Evolutionary conservation across 2,113 vertebrate genomes (phyloP).

Genomic region (Anarhynchus alexandrinus): DNA sequence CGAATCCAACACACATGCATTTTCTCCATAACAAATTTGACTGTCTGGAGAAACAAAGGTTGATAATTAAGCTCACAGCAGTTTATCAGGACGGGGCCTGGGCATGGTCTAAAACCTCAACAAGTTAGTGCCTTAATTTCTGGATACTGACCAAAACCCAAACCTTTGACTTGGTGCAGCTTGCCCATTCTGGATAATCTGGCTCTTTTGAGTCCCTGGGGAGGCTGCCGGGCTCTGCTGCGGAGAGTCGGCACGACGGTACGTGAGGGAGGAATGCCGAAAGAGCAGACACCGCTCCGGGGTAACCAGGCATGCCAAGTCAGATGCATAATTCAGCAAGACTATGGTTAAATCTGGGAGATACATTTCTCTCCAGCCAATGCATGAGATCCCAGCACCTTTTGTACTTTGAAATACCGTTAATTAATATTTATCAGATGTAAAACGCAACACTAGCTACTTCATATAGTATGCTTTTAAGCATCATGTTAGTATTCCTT

Average conservation of each 20-base stretch:
- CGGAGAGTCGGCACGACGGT: not conserved
- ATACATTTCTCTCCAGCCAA: not conserved
- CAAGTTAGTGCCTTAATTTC: constrained; percentile 1
- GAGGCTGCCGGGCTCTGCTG: not conserved
- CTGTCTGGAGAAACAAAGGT: constrained; percentile 39
- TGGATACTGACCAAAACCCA: constrained; percentile 9
- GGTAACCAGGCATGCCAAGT: not conserved
- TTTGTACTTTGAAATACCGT: not conserved
- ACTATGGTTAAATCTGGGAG: not conserved
- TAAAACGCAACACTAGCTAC: not conserved
- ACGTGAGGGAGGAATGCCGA: not conserved
- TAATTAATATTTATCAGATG: constrained; percentile 25
- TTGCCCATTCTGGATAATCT: not conserved
- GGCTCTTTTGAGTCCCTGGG: not conserved
- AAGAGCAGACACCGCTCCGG: not conserved
- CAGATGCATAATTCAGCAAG: constrained; percentile 9
- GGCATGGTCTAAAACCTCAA: not conserved
- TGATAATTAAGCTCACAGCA: constrained; percentile 9
- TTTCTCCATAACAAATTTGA: constrained; percentile 33
- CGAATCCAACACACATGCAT: not conserved
- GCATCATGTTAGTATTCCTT: not conserved
- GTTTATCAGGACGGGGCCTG: not conserved
- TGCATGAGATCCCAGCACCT: not conserved
- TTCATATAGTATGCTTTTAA: not conserved
- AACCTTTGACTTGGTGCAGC: not conserved